Percentiles rank a stretch among this genome's conserved stretches.
Evolutionary conservation across 2,888 invertebrate species (phyloP).

Genomic region (Drosophila neotestacea): DNA sequence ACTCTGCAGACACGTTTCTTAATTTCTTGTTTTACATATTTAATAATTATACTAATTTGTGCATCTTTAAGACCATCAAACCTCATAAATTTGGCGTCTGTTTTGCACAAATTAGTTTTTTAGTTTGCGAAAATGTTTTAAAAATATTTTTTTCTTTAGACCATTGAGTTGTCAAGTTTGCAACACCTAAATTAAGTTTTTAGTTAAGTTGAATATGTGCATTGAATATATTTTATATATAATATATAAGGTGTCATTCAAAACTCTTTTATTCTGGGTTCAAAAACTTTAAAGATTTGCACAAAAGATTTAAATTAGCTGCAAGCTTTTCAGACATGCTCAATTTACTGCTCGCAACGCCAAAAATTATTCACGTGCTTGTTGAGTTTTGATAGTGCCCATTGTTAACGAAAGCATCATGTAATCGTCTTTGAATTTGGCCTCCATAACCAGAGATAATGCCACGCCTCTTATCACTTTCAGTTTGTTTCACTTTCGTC

Average conservation of each 20-base stretch:
- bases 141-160: too few relatives aligned
- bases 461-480: constrained; percentile 38
- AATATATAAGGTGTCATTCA: too few relatives aligned
- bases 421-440: constrained; percentile 28
- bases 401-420: constrained; percentile 24
- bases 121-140: too few relatives aligned
- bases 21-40: constrained; percentile 20
- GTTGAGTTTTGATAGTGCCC: constrained; percentile 8
- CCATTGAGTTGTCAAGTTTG: neutral
- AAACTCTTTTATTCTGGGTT: neutral
- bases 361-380: constrained; percentile 34
- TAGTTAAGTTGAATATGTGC: too few relatives aligned
- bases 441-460: constrained; percentile 1
- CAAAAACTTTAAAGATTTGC: neutral
- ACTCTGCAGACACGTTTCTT: neutral
- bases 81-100: too few relatives aligned
- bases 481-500: constrained; percentile 40
- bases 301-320: constrained; percentile 3
- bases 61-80: too few relatives aligned
- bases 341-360: constrained; percentile 4
- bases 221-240: too few relatives aligned
- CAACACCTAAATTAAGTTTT: too few relatives aligned
- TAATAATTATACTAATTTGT: neutral
- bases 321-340: constrained; percentile 4
- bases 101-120: too few relatives aligned